These are phyloP conservation scores for Magallana nippona DNA, from an alignment of 2,888 invertebrate species.

Conservation along the genomic window DNA sequence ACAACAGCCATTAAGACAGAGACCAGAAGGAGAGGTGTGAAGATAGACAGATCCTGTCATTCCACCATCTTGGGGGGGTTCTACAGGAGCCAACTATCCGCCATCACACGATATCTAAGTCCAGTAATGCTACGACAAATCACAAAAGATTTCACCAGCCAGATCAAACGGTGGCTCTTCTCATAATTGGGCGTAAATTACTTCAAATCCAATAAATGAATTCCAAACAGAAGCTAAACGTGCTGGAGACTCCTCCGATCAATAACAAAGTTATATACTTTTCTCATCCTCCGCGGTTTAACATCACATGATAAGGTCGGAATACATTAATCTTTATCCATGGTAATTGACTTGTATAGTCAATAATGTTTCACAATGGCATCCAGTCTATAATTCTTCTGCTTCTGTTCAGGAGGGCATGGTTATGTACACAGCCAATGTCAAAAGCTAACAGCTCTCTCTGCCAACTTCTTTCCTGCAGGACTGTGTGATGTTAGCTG, in stretches of 20 bases:
- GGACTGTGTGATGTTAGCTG: slow-evolving; percentile 19
- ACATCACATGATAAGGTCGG: slow-evolving; percentile 43
- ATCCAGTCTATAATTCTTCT: slow-evolving; percentile 35
- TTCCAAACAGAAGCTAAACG: slow-evolving; percentile 35
- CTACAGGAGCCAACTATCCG: slow-evolving; percentile 20
- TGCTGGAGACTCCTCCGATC: slow-evolving; percentile 34
- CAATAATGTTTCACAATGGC: slow-evolving; percentile 43
- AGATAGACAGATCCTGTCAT: not conserved
- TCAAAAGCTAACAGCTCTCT: slow-evolving; percentile 27
- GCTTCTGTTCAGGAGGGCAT: slow-evolving; percentile 13
- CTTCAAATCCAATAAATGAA: slow-evolving; percentile 45
- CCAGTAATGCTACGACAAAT: slow-evolving; percentile 35
- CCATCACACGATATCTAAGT: slow-evolving; percentile 21
- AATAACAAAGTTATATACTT: slow-evolving; percentile 41
- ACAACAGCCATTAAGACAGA: not conserved
- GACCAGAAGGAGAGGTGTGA: not conserved
- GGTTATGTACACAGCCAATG: slow-evolving; percentile 26
- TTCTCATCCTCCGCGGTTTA: slow-evolving; percentile 40
- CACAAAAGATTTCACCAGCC: slow-evolving; percentile 41
- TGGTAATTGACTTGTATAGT: slow-evolving; percentile 45
- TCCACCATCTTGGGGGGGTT: not conserved
- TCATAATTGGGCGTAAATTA: slow-evolving; percentile 45
- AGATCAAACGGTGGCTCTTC: slow-evolving; percentile 43
- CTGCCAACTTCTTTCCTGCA: slow-evolving; percentile 29
- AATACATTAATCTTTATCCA: slow-evolving; percentile 44